These are phyloP conservation scores for Hoplodrina blanda DNA, from an alignment of 2,888 invertebrate species.

Conservation along the genomic window DNA sequence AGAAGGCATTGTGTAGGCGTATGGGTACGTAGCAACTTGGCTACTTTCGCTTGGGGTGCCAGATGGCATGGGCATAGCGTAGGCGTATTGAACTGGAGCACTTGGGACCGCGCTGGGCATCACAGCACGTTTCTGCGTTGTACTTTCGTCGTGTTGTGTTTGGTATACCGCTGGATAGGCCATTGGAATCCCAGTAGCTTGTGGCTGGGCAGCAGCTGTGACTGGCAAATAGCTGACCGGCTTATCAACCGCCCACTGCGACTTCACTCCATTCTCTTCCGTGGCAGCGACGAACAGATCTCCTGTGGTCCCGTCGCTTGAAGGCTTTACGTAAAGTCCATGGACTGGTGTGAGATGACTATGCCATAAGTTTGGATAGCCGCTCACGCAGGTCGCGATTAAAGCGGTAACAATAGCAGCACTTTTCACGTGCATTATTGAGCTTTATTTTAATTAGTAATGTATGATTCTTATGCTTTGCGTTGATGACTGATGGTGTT, in stretches of 20 bases:
- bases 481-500: conserved; percentile 39
- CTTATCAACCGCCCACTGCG: conserved; percentile 85
- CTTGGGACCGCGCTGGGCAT: conserved; percentile 72
- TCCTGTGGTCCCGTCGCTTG: conserved; percentile 83
- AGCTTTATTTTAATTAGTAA: background rate
- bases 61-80: conserved; percentile 73
- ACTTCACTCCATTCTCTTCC: conserved; percentile 81
- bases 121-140: conserved; percentile 77
- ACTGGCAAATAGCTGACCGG: conserved; percentile 80
- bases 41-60: conserved; percentile 63
- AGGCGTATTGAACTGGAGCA: conserved; percentile 78
- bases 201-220: conserved; percentile 66
- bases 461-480: conserved; percentile 2
- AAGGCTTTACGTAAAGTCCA: conserved; percentile 84
- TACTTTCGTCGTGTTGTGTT: conserved; percentile 69
- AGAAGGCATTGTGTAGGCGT: conserved; percentile 68
- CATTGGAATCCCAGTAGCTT: conserved; percentile 64
- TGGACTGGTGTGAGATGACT: conserved; percentile 82
- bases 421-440: conserved; percentile 45
- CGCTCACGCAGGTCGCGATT: conserved; percentile 64
- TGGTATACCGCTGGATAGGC: conserved; percentile 68
- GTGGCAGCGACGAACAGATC: conserved; percentile 87
- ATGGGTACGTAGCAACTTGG: conserved; percentile 71
- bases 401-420: conserved; percentile 37
- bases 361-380: conserved; percentile 68